Conservation (phyloP, 2,888 invertebrate species). For the Amblyteles armatorius region DNA sequence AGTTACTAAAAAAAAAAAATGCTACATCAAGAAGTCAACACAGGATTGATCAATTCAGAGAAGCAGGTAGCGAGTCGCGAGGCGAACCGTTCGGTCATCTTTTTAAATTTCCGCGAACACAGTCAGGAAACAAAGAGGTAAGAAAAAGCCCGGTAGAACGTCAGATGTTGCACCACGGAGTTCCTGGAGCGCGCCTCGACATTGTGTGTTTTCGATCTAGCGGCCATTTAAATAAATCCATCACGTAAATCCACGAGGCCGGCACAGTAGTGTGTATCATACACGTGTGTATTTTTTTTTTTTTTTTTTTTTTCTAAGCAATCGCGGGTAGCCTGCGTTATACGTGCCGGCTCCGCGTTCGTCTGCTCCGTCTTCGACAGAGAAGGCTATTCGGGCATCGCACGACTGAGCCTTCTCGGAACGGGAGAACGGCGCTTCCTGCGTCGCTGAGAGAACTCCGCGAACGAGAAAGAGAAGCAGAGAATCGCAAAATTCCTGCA, state of each 20-base stretch:
- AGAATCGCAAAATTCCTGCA: conserved; percentile 70
- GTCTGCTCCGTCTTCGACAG: conserved; percentile 51
- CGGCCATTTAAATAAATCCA: conserved; percentile 46
- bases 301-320: conserved; percentile 42
- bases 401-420: conserved; percentile 64
- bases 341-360: conserved; percentile 44
- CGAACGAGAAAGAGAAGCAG: conserved; percentile 7
- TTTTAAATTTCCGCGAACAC: conserved; percentile 26
- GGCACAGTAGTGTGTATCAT: background rate
- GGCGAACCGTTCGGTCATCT: background rate
- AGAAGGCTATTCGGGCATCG: conserved; percentile 68
- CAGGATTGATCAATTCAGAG: background rate
- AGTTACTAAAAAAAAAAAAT: background rate
- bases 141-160: conserved; percentile 68
- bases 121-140: conserved; percentile 61
- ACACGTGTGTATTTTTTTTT: conserved; percentile 3
- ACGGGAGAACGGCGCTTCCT: conserved; percentile 64
- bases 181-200: conserved; percentile 8
- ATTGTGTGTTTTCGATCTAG: background rate
- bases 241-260: conserved; percentile 35
- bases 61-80: background rate
- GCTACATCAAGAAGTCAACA: background rate
- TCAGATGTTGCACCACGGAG: conserved; percentile 59
- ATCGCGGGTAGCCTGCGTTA: conserved; percentile 16
- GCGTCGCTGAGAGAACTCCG: conserved; percentile 42